Evolutionary conservation across 2,888 invertebrate genomes (phyloP).

Genomic region (Baronia brevicornis): DNA sequence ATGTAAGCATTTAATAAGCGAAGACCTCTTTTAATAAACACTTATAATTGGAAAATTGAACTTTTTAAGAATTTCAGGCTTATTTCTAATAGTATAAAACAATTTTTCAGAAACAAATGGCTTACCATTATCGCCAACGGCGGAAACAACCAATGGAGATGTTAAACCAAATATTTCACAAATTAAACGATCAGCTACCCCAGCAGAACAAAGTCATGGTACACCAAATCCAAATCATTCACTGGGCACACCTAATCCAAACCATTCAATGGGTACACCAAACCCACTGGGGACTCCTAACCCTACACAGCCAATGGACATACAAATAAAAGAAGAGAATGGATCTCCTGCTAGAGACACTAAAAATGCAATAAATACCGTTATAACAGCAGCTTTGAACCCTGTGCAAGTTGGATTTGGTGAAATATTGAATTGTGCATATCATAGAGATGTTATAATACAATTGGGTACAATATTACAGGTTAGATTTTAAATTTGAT

Average conservation of each 20-base stretch:
- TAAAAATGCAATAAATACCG: constrained; percentile 45
- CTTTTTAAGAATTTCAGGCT: no score
- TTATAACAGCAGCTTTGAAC: constrained; percentile 62
- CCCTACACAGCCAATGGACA: constrained; percentile 52
- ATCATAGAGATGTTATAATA: constrained; percentile 90
- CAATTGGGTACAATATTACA: constrained; percentile 87
- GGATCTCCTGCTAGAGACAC: constrained; percentile 49
- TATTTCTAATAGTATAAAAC: no score
- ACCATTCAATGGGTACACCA: constrained; percentile 54
- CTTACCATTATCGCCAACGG: constrained; percentile 54
- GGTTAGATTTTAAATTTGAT: constrained; percentile 47
- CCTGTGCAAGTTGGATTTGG: constrained; percentile 82
- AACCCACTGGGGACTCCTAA: constrained; percentile 55
- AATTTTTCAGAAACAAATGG: constrained; percentile 38
- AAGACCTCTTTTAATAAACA: no score
- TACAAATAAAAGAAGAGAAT: constrained; percentile 57
- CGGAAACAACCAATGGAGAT: constrained; percentile 44
- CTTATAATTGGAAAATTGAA: no score
- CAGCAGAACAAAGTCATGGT: constrained; percentile 58
- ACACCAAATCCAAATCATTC: constrained; percentile 62
- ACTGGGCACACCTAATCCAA: constrained; percentile 59
- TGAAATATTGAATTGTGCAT: constrained; percentile 91
- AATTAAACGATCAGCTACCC: constrained; percentile 63
- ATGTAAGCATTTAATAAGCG: no score
- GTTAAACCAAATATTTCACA: constrained; percentile 62